phyloP scores from a whole-genome alignment of 2,797 vertebrate species.

The Oreonectes daqikongensis region DNA sequence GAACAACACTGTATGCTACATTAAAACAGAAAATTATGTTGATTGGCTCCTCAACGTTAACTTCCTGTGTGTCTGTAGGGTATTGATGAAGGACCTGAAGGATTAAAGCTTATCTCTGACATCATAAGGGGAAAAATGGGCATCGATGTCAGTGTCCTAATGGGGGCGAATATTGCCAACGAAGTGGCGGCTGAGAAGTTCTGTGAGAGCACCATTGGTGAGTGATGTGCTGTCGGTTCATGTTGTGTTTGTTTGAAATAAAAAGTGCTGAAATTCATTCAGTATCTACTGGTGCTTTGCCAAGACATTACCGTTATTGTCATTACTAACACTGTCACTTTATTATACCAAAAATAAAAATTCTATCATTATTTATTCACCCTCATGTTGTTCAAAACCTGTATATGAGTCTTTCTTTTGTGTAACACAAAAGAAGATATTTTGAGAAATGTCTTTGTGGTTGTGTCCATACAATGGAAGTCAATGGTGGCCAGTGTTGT shows the following conservation, averaged over 20 bases:
- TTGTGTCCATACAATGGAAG: too few relatives aligned
- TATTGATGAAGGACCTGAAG: constrained; percentile 87
- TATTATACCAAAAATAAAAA: too few relatives aligned
- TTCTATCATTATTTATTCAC: too few relatives aligned
- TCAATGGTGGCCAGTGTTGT: too few relatives aligned
- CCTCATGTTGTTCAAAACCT: background rate
- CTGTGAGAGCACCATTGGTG: constrained; percentile 93
- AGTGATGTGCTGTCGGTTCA: constrained; percentile 34
- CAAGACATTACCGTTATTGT: too few relatives aligned
- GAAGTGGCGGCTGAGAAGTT: constrained; percentile 92
- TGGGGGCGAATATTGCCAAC: constrained; percentile 93
- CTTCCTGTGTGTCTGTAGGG: constrained; percentile 74
- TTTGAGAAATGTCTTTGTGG: too few relatives aligned
- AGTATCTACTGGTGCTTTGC: too few relatives aligned
- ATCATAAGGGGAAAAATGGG: constrained; percentile 92
- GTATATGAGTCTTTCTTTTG: too few relatives aligned
- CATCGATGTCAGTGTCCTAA: constrained; percentile 90
- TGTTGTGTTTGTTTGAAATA: background rate
- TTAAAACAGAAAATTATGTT: constrained; percentile 3
- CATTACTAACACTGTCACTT: too few relatives aligned
- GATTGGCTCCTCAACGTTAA: background rate
- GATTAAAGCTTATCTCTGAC: constrained; percentile 89
- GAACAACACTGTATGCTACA: constrained; percentile 26
- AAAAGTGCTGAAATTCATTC: background rate
- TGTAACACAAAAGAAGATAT: too few relatives aligned